Base-by-base conservation (phyloP, 2,888 invertebrate genomes). In the Pristionchus entomophagus region DNA sequence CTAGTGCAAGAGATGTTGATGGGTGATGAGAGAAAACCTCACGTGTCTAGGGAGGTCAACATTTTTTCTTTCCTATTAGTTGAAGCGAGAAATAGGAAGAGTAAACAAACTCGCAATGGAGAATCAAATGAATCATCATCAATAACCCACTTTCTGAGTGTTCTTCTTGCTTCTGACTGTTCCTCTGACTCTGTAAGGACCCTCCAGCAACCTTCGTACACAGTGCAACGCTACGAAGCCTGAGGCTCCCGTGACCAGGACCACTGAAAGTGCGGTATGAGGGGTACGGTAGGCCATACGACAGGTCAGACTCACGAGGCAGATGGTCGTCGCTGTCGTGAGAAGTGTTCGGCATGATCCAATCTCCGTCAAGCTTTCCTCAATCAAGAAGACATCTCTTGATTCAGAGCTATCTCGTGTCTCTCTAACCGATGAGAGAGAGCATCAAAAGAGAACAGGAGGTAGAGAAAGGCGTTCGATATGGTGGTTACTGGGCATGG, bases 181-280 rank as follows among this genome's bases (percentile, higher is more conserved):
- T 12, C 94, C 95, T 62, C 95, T 89, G 10, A 95, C 95, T 85
- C 91, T 89, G 91, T 94, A 94, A 0, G 94, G 95, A 53, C 93
- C 93, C 85, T 94, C 94, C 87, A 94, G 94, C 45, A 95, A 93
- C 88, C 94, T 93, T 88, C 94, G 93, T 26, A 95, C 94, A 77
- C 95, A 93, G 89, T 95, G 94, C n/a, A 94, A 91, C n/a, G 94
- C 95, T 69, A 95, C 93, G 91, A 93, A 95, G 81, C 95, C 95
- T 38, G 94, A 94, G 12, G 94, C 95, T 56, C 95, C 95, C 32
- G 95, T 95, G 45, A 95, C 95, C 86, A 95, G 91, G 77, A 95
- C 94, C 88, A 86, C 89, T 89, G 53, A 6, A 45, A 45, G 45
- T 10, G 14, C 45, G 45, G 45, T 10, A 45, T 45, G 45, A 35